These are phyloP conservation scores for Zygothrica quintamaculata DNA, from an alignment of 2,888 invertebrate genomes.

Conservation along the genomic window DNA sequence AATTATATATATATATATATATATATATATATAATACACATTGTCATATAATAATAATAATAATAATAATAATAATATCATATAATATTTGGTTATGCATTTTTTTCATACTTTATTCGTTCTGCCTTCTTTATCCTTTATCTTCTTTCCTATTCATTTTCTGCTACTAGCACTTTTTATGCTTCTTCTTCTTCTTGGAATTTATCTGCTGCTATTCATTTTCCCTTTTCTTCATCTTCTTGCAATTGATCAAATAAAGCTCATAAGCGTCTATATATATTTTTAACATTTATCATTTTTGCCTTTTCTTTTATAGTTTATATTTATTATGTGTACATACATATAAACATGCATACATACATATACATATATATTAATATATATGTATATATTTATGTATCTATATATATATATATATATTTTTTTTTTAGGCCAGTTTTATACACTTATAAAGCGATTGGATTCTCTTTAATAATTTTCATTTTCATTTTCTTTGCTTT, in stretches of 20 bases:
- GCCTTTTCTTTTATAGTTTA: slow-evolving; percentile 15
- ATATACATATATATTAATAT: slow-evolving; percentile 13
- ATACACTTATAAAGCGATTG: background rate
- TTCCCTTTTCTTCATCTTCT: slow-evolving; percentile 24
- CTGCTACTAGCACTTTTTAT: too few relatives aligned
- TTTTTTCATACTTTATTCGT: slow-evolving; percentile 68
- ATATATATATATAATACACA: slow-evolving; percentile 58
- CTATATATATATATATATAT: slow-evolving; percentile 33
- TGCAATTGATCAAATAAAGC: slow-evolving; percentile 78
- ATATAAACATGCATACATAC: slow-evolving; percentile 7
- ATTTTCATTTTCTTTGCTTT: background rate
- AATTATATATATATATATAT: slow-evolving; percentile 53
- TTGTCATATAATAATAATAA: too few relatives aligned
- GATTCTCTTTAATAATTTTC: background rate
- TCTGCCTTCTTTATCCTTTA: slow-evolving; percentile 15
- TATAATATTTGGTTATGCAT: slow-evolving; percentile 77
- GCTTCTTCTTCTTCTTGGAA: slow-evolving; percentile 6
- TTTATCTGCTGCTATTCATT: too few relatives aligned
- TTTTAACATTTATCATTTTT: slow-evolving; percentile 3
- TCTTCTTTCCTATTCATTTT: slow-evolving; percentile 6
- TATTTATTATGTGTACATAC: slow-evolving; percentile 17
- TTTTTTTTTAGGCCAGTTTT: background rate
- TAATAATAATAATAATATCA: slow-evolving; percentile 69
- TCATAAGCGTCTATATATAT: slow-evolving; percentile 78
- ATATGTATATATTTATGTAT: slow-evolving; percentile 20